Conservation (phyloP, 2,113 vertebrate species). For the Elephas maximus region DNA sequence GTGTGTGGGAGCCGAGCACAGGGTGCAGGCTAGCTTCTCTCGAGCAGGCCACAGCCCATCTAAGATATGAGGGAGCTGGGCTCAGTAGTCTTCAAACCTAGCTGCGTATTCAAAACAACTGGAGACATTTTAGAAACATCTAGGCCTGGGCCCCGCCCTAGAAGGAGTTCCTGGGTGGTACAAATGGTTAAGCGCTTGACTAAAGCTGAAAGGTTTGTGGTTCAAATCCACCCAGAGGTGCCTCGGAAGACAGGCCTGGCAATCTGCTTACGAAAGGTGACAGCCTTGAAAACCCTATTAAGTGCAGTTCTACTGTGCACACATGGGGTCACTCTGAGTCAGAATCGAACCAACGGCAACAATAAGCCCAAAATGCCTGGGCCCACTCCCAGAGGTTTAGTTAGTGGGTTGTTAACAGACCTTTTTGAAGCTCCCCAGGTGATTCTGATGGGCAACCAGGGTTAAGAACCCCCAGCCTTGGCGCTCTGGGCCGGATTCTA, state of each 20-base stretch:
- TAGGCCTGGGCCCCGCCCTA: neutral
- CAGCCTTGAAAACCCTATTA: neutral
- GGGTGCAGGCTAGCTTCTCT: neutral
- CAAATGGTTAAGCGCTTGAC: neutral
- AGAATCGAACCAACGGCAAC: neutral
- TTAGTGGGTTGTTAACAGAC: neutral
- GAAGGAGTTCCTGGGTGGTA: neutral
- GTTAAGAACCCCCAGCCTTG: neutral
- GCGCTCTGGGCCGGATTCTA: neutral
- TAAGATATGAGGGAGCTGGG: neutral
- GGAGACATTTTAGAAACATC: constrained; percentile 18
- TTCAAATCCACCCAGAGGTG: neutral
- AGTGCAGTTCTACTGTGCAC: neutral
- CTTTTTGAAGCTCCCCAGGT: neutral
- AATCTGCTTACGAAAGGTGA: too few species aligned
- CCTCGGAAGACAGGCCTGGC: neutral
- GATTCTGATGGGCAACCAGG: neutral
- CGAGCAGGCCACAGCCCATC: neutral
- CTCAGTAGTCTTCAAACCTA: neutral
- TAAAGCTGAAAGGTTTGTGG: neutral
- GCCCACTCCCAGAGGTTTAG: neutral
- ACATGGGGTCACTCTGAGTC: neutral
- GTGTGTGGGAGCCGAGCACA: neutral
- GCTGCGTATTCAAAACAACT: too few species aligned
- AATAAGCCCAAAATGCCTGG: neutral